Percentiles rank a stretch among this genome's conserved stretches.
phyloP scores from a whole-genome alignment of 1,140 invertebrate species.

The Papilio machaon region DNA sequence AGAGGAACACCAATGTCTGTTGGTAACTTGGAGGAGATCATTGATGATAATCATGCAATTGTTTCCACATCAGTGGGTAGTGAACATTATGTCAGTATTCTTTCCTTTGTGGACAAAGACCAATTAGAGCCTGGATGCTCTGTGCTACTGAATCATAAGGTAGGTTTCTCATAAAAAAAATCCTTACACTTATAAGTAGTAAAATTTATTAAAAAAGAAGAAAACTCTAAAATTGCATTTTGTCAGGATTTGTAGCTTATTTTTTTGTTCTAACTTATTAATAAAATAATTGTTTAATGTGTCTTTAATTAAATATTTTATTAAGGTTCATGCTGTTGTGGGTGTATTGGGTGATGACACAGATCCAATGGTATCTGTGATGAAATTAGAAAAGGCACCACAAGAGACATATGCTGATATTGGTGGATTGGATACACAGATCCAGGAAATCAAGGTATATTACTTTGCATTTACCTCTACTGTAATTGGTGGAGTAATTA shows the following conservation, averaged over 20 bases:
- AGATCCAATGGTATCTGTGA: conserved; percentile 99
- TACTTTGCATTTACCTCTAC: not conserved
- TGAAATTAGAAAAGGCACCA: conserved; percentile 99
- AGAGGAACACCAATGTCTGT: conserved; percentile 99
- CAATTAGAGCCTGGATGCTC: conserved; percentile 99
- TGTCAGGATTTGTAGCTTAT: too few relatives aligned
- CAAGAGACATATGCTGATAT: conserved; percentile 99
- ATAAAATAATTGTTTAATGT: not conserved
- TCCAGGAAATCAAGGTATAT: conserved; percentile 93
- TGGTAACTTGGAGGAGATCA: conserved; percentile 99
- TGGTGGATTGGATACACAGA: conserved; percentile 99
- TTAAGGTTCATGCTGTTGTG: conserved; percentile 96
- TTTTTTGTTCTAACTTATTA: not conserved
- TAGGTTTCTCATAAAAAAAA: conserved; percentile 43
- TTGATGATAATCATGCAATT: conserved; percentile 99
- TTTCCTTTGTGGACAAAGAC: conserved; percentile 99
- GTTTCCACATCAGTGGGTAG: conserved; percentile 99
- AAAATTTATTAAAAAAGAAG: too few relatives aligned
- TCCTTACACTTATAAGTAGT: not conserved
- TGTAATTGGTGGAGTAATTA: not conserved
- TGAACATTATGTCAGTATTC: conserved; percentile 99
- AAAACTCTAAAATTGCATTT: too few relatives aligned
- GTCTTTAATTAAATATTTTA: not conserved
- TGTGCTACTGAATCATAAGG: conserved; percentile 98
- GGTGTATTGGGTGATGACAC: conserved; percentile 99